phyloP scores from a whole-genome alignment of 1,140 invertebrate species.

The Camponotus vicinus region DNA sequence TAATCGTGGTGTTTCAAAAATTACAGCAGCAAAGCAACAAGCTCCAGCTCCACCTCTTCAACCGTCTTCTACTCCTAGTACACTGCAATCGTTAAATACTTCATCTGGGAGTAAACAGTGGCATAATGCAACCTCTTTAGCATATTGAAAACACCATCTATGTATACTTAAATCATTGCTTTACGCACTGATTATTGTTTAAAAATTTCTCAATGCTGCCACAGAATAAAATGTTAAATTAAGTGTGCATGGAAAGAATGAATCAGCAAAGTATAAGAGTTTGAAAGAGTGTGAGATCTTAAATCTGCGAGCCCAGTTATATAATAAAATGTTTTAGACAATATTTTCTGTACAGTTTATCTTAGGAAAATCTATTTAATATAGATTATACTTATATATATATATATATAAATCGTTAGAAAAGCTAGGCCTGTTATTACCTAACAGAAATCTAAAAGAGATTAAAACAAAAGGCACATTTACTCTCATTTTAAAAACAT shows the following conservation, averaged over 20 bases:
- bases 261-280: background rate
- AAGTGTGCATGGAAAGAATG: slow-evolving; percentile 44
- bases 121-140: slow-evolving; percentile 80
- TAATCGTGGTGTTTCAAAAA: slow-evolving; percentile 76
- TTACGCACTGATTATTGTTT: slow-evolving; percentile 53
- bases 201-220: slow-evolving; percentile 40
- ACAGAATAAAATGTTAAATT: slow-evolving; percentile 38
- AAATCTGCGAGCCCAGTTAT: slow-evolving; percentile 37
- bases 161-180: slow-evolving; percentile 69
- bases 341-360: slow-evolving; percentile 65
- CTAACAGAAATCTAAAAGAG: slow-evolving; percentile 47
- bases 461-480: slow-evolving; percentile 46
- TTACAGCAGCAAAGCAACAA: slow-evolving; percentile 84
- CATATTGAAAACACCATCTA: slow-evolving; percentile 72
- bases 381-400: slow-evolving; percentile 55
- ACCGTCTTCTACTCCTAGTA: slow-evolving; percentile 77
- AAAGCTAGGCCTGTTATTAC: slow-evolving; percentile 41
- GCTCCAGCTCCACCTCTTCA: slow-evolving; percentile 82
- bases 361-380: slow-evolving; percentile 54
- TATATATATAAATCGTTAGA: slow-evolving; percentile 38
- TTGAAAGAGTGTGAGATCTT: slow-evolving; percentile 5
- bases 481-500: slow-evolving; percentile 37
- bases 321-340: slow-evolving; percentile 62
- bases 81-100: slow-evolving; percentile 78
- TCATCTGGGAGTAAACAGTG: slow-evolving; percentile 79